phyloP scores from a whole-genome alignment of 2,888 invertebrate species.

The Baccha elongata region DNA sequence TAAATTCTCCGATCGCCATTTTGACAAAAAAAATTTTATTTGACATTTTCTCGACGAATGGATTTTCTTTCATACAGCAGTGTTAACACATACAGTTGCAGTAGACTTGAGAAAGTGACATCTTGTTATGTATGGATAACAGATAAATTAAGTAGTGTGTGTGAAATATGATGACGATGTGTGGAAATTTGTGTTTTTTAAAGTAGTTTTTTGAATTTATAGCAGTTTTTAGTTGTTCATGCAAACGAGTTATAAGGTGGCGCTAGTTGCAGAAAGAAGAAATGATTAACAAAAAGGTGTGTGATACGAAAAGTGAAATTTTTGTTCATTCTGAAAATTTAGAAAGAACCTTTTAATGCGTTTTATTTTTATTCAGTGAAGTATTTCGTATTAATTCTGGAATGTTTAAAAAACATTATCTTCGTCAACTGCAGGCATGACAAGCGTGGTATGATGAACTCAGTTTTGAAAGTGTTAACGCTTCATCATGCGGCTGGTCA shows the following conservation, averaged over 20 bases:
- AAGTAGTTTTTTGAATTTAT: background rate
- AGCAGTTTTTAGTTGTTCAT: conserved; percentile 16
- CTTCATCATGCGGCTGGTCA: no score
- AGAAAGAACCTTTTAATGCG: no score
- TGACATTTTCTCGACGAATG: conserved; percentile 65
- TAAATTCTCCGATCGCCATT: conserved; percentile 75
- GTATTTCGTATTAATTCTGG: no score
- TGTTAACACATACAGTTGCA: conserved; percentile 31
- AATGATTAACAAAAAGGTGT: background rate
- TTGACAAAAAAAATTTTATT: conserved; percentile 75
- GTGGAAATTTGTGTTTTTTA: conserved; percentile 60
- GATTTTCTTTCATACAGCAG: conserved; percentile 63
- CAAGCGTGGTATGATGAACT: no score
- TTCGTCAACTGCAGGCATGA: no score
- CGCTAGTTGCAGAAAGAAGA: background rate
- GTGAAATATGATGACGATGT: conserved; percentile 64
- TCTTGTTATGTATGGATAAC: conserved; percentile 50
- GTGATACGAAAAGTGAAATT: background rate
- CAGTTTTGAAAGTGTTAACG: no score
- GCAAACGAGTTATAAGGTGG: conserved; percentile 6
- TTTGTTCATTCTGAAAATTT: no score
- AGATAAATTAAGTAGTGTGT: background rate
- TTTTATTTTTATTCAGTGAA: no score
- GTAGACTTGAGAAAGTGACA: conserved; percentile 57
- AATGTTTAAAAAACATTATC: no score